Percentiles rank a stretch among this genome's conserved stretches.
Evolutionary conservation across 2,888 invertebrate species (phyloP).

Genomic region (Volucella bombylans): DNA sequence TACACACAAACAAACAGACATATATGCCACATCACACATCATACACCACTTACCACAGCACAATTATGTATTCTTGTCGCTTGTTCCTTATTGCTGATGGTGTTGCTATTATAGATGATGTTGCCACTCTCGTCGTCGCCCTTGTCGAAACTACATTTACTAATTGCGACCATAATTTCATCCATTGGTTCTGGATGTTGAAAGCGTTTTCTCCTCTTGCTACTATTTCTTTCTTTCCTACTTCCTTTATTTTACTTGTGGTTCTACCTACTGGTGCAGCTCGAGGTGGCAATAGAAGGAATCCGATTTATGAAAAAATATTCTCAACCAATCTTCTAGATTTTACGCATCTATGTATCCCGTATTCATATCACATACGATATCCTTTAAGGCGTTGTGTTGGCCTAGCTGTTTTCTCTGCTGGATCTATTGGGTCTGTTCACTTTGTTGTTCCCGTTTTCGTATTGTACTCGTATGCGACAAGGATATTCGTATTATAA

Average conservation of each 20-base stretch:
- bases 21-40: conserved; percentile 3
- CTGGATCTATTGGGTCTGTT: too few relatives aligned
- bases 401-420: conserved; percentile 26
- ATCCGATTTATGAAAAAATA: conserved; percentile 3
- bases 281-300: conserved; percentile 29
- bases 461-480: background rate
- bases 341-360: conserved; percentile 45
- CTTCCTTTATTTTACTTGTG: conserved; percentile 4
- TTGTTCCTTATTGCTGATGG: conserved; percentile 57
- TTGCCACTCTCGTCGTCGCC: conserved; percentile 55
- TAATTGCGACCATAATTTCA: conserved; percentile 74
- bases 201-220: conserved; percentile 27
- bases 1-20: background rate
- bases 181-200: conserved; percentile 63
- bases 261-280: conserved; percentile 18
- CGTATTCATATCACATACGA: conserved; percentile 68
- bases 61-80: conserved; percentile 71
- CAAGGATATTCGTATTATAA: conserved; percentile 37
- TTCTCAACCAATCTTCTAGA: conserved; percentile 63
- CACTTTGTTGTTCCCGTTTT: background rate
- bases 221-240: conserved; percentile 10
- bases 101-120: conserved; percentile 62
- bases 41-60: conserved; percentile 54
- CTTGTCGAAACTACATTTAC: conserved; percentile 72
- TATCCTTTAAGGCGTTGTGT: conserved; percentile 45